Base-by-base conservation (phyloP, 53 echinoderm and acorn worm species). In the Zoroaster sp. region DNA sequence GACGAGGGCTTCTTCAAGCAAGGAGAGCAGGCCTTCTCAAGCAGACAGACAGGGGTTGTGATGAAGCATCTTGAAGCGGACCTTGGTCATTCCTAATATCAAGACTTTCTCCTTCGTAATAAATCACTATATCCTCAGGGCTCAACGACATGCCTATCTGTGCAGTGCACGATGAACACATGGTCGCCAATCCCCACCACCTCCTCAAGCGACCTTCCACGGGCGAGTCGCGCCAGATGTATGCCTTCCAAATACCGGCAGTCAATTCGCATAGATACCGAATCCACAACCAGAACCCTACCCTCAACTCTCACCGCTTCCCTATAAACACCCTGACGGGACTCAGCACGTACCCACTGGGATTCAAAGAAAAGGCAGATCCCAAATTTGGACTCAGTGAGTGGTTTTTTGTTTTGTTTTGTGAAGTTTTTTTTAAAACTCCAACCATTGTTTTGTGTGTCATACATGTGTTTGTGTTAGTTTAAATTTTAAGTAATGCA, bases 321-420 rank as follows among this genome's bases (percentile, higher is more conserved):
- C 97, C 97, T 9, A 90, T 95, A 74, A 93, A 95, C 82, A 95
- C 95, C 35, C 87, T 97, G n/a, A 97, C 95, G 0, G 97, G 97
- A 20, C 90, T 97, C 42, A 95, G 95, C 87, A 94, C 91, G 47
- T 97, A 95, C 85, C 97, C 97, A 1, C 71, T 66, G 31, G 97
- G 97, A 13, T 97, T 93, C 88, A 93, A 90, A 67, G 94, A 93
- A 67, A 94, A 94, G 74, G 92, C 96, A 11, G 87, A 90, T 9
- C 88, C 93, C 4, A 94, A 83, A 35, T 68, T 91, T 53, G 96
- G 94, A 80, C 89, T 95, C 46, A 91, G 95, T 95, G 87, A 86
- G 95, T 94, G 44, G 65, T 35, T 69, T 21, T n/a, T 10, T 0
- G 11, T 66, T 2, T 67, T 55, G 11, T 81, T 42, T 81, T 43